Conservation (phyloP, 2,797 vertebrate species). For the Remorina albescens region DNA sequence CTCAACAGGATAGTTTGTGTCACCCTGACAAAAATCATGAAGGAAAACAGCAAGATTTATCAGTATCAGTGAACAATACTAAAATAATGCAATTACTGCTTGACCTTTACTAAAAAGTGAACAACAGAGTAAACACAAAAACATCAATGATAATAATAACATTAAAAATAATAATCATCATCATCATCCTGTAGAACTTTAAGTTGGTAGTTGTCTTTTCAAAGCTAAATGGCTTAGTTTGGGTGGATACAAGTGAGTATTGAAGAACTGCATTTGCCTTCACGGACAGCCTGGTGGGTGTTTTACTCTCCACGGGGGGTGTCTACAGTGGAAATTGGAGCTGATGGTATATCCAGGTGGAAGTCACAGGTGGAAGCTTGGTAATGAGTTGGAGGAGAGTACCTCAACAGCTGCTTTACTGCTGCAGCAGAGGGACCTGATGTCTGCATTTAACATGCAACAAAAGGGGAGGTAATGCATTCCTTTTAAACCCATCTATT, state of each 20-base stretch:
- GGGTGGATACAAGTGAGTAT: constrained; percentile 39
- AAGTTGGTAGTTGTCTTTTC: constrained; percentile 22
- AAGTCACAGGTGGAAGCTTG: constrained; percentile 79
- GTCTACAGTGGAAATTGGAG: constrained; percentile 67
- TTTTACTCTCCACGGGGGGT: constrained; percentile 68
- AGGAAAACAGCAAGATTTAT: constrained; percentile 46
- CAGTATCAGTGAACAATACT: constrained; percentile 7
- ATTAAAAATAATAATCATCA: too few species aligned
- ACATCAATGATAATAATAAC: too few species aligned
- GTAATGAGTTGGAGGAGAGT: constrained; percentile 78
- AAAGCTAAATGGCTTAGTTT: constrained; percentile 48
- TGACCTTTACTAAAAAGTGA: constrained; percentile 5
- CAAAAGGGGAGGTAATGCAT: constrained; percentile 36
- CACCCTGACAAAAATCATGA: constrained; percentile 48
- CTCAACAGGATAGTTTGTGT: constrained; percentile 53
- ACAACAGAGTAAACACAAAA: too few species aligned
- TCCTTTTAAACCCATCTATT: neutral
- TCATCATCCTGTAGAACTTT: too few species aligned
- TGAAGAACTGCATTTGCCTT: constrained; percentile 42
- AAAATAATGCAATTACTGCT: constrained; percentile 4
- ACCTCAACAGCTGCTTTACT: constrained; percentile 73
- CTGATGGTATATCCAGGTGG: constrained; percentile 77
- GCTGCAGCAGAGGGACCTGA: constrained; percentile 61
- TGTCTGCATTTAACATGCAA: constrained; percentile 61
- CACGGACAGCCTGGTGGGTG: constrained; percentile 54